Evolutionary conservation across 2,888 invertebrate species (phyloP).

Genomic region (Plagiodera versicolora): DNA sequence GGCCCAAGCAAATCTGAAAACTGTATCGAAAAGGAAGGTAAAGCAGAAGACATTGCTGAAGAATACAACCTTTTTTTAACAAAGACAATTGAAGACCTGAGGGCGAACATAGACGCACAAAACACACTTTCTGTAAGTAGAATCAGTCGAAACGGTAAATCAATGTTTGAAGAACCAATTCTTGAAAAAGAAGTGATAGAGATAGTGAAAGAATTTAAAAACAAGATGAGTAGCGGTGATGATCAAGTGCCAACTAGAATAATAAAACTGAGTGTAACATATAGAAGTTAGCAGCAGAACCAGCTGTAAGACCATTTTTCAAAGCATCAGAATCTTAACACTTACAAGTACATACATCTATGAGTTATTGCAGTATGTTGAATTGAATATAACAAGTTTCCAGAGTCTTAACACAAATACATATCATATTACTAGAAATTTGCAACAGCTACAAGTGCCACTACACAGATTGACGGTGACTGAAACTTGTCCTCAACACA

Average conservation of each 20-base stretch:
- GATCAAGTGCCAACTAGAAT: no score
- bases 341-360: slow-evolving; percentile 4
- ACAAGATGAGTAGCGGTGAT: no score
- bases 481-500: no score
- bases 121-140: not conserved
- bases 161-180: not conserved
- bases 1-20: not conserved
- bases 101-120: not conserved
- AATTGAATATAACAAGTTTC: not conserved
- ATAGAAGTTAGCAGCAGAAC: not conserved
- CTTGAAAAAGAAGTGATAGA: not conserved
- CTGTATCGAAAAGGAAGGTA: no score
- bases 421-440: no score
- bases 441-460: no score
- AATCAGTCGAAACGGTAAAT: not conserved
- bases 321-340: not conserved
- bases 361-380: slow-evolving; percentile 6
- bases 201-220: not conserved
- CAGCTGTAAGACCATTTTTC: not conserved
- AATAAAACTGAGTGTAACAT: not conserved
- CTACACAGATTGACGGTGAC: no score
- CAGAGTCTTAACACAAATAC: not conserved
- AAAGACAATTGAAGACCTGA: not conserved
- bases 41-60: not conserved
- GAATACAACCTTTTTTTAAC: not conserved